A percentile compares a stretch with the other conserved stretches of the same genome.
These are phyloP conservation scores for Strigamia crassipes DNA, from an alignment of 2,888 invertebrate genomes.

Conservation along the genomic window DNA sequence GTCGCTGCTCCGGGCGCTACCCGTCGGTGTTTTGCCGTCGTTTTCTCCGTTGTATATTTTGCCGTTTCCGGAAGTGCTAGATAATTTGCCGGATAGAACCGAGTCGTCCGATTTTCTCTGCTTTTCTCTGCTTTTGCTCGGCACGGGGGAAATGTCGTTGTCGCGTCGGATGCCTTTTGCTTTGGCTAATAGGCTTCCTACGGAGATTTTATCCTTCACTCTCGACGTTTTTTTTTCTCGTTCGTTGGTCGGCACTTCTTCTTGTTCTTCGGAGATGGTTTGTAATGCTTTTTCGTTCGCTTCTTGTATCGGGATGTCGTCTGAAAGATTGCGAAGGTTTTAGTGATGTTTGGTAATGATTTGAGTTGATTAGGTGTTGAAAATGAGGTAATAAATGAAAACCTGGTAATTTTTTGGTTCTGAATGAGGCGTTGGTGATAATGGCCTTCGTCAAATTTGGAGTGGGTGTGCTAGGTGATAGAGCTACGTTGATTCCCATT, in stretches of 20 bases:
- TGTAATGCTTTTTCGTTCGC: constrained; percentile 60
- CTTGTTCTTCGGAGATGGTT: constrained; percentile 47
- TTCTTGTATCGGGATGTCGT: constrained; percentile 85
- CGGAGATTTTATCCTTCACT: constrained; percentile 41
- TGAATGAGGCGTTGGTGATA: constrained; percentile 98
- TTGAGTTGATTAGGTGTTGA: no score
- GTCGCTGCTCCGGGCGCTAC: neutral
- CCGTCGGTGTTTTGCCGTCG: neutral
- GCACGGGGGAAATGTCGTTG: neutral
- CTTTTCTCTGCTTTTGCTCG: neutral
- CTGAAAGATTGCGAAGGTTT: constrained; percentile 64
- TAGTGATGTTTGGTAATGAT: no score
- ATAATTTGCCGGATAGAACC: neutral
- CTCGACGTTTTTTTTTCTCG: neutral
- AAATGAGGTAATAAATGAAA: no score
- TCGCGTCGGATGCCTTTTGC: neutral
- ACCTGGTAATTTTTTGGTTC: constrained; percentile 95
- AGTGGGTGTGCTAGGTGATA: constrained; percentile 70
- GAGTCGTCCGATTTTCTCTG: neutral
- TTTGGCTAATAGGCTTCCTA: constrained; percentile 28
- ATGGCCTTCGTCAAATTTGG: constrained; percentile 72
- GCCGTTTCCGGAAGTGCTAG: neutral
- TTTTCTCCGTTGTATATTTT: neutral
- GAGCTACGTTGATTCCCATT: constrained; percentile 79
- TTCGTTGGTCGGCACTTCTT: constrained; percentile 44